These are phyloP conservation scores for Aromia moschata DNA, from an alignment of 2,888 invertebrate genomes.

Conservation along the genomic window DNA sequence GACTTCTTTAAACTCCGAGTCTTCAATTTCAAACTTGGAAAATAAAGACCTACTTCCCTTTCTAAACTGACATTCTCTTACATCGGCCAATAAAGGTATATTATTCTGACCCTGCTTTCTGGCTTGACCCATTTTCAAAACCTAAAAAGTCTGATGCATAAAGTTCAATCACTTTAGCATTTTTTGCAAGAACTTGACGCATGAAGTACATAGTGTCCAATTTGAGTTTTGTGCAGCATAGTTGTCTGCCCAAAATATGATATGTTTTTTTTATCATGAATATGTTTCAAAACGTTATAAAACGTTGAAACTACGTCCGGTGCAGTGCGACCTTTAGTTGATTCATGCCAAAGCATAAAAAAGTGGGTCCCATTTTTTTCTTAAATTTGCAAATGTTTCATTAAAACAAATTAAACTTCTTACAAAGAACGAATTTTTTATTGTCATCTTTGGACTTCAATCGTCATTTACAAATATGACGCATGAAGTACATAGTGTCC, in stretches of 20 bases:
- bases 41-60: conserved; percentile 19
- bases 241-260: too few relatives aligned
- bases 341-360: background rate
- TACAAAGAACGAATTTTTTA: conserved; percentile 5
- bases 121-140: conserved; percentile 19
- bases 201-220: too few relatives aligned
- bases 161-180: background rate
- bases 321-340: background rate
- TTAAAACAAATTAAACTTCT: conserved; percentile 2
- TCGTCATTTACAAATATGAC: too few relatives aligned
- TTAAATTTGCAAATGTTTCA: conserved; percentile 7
- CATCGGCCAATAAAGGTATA: conserved; percentile 6
- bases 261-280: background rate
- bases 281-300: background rate
- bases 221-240: too few relatives aligned
- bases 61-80: conserved; percentile 12
- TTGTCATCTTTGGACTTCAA: background rate
- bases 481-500: too few relatives aligned
- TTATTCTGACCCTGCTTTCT: background rate
- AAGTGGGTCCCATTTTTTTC: background rate
- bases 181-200: too few relatives aligned
- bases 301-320: background rate
- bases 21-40: conserved; percentile 1
- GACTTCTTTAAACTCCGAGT: conserved; percentile 6
- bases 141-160: conserved; percentile 7